Percentiles rank a stretch among this genome's conserved stretches.
These are phyloP conservation scores for Agraylea sexmaculata DNA, from an alignment of 1,140 invertebrate genomes.

Conservation along the genomic window DNA sequence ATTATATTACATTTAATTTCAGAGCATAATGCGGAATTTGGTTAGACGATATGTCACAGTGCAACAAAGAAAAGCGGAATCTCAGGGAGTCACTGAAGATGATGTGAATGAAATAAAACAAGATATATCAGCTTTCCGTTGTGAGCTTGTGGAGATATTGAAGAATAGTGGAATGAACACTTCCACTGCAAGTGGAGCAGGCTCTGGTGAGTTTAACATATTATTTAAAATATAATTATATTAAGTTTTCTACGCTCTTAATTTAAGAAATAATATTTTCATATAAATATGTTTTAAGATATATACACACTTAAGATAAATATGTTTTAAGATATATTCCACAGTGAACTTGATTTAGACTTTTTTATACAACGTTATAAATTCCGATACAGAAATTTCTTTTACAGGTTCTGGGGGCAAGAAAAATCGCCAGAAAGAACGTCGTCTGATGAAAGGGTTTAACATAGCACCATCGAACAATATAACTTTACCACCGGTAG, in stretches of 20 bases:
- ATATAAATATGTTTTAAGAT: not conserved
- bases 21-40: conserved; percentile 91
- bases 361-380: conserved; percentile 19
- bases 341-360: not conserved
- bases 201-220: conserved; percentile 42
- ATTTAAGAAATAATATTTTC: not conserved
- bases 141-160: conserved; percentile 91
- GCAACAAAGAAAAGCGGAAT: conserved; percentile 85
- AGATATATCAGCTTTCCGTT: conserved; percentile 89
- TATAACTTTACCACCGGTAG: conserved; percentile 55
- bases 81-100: conserved; percentile 95
- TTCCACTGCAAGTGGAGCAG: conserved; percentile 62
- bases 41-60: conserved; percentile 92
- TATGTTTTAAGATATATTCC: not conserved
- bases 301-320: too few relatives aligned
- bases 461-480: conserved; percentile 62
- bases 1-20: conserved; percentile 12
- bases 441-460: conserved; percentile 88
- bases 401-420: conserved; percentile 75
- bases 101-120: conserved; percentile 99
- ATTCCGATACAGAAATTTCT: conserved; percentile 21
- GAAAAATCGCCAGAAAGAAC: conserved; percentile 85
- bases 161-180: conserved; percentile 89
- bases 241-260: too few relatives aligned
- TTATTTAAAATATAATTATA: not conserved